Evolutionary conservation across 1,140 invertebrate genomes (phyloP).

Genomic region (Sitobion miscanthi): DNA sequence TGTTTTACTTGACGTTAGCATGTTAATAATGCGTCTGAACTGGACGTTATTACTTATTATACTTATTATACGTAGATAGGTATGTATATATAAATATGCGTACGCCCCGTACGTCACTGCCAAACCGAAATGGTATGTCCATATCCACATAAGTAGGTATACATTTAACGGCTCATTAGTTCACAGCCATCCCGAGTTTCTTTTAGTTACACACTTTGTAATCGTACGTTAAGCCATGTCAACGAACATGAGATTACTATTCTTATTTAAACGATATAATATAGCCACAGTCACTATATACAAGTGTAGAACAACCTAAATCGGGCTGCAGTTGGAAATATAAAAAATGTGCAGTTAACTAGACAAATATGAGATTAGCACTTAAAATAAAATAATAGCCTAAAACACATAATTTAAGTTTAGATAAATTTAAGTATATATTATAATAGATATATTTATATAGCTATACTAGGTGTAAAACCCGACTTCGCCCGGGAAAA

Average conservation of each 20-base stretch:
- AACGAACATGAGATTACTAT: background rate
- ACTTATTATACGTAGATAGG: background rate
- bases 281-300: background rate
- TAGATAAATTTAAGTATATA: too few species aligned
- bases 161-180: background rate
- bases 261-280: background rate
- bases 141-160: background rate
- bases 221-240: background rate
- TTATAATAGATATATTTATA: too few species aligned
- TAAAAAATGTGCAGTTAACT: too few species aligned
- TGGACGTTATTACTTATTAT: background rate
- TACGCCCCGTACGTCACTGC: background rate
- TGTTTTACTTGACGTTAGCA: background rate
- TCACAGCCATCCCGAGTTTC: background rate
- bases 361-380: too few species aligned
- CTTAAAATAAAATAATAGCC: too few species aligned
- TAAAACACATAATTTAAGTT: too few species aligned
- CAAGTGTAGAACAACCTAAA: background rate
- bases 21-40: slow-evolving; percentile 1
- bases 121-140: background rate
- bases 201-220: background rate
- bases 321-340: background rate
- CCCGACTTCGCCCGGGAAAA: too few species aligned
- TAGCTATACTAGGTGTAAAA: too few species aligned
- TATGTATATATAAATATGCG: background rate